These are phyloP conservation scores for Isaurus tuberculatus DNA, from an alignment of 92 coral and sea anemone species.

Conservation along the genomic window DNA sequence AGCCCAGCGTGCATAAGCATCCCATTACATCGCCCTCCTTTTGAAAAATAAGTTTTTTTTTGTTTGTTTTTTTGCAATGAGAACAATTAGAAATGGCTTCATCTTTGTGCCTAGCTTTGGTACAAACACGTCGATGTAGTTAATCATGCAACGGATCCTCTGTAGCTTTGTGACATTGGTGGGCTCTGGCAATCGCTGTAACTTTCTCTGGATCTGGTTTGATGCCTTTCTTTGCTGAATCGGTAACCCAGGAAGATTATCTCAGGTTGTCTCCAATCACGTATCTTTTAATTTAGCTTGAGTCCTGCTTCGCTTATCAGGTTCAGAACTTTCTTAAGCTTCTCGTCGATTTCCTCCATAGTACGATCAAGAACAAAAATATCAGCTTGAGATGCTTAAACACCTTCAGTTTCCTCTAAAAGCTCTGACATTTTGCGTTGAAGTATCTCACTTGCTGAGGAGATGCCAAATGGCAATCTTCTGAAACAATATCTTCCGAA, in stretches of 20 bases:
- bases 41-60: neutral
- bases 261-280: constrained; percentile 29
- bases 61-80: constrained; percentile 28
- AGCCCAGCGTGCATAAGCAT: too few relatives aligned
- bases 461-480: constrained; percentile 34
- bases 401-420: constrained; percentile 26
- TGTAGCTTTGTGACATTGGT: constrained; percentile 31
- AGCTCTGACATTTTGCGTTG: constrained; percentile 31
- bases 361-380: constrained; percentile 21
- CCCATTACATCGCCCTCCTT: neutral
- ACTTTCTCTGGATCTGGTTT: constrained; percentile 51
- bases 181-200: constrained; percentile 17
- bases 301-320: constrained; percentile 9
- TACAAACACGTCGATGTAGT: constrained; percentile 43
- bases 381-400: constrained; percentile 40
- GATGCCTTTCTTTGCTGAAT: constrained; percentile 22
- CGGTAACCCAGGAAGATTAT: constrained; percentile 30
- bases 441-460: constrained; percentile 39
- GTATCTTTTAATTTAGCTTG: constrained; percentile 28
- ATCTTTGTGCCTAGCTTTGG: constrained; percentile 45
- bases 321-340: too few relatives aligned
- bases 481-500: too few relatives aligned
- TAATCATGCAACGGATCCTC: constrained; percentile 49
- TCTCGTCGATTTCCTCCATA: constrained; percentile 21
- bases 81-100: constrained; percentile 45